Percentiles rank a stretch among this genome's conserved stretches.
These are phyloP conservation scores for Callocephalon fimbriatum DNA, from an alignment of 2,113 vertebrate species.

Conservation along the genomic window DNA sequence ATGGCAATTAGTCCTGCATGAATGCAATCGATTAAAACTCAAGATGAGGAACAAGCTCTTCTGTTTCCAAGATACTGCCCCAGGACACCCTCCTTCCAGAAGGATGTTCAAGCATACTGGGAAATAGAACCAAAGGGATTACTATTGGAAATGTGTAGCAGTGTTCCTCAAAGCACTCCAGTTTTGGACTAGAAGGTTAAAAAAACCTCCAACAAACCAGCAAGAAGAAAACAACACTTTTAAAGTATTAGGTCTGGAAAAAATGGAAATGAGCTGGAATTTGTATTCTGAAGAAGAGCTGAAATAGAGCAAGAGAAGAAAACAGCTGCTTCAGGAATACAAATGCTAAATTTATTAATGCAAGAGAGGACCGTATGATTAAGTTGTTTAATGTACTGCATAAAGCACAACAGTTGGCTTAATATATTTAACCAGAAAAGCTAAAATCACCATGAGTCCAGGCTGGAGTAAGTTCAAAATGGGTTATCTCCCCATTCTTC, in stretches of 20 bases:
- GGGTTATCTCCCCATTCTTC: not conserved
- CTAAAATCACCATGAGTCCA: not conserved
- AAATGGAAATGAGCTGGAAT: slow-evolving; percentile 64
- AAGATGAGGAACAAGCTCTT: not conserved
- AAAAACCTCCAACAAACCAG: not conserved
- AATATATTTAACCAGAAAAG: slow-evolving; percentile 29
- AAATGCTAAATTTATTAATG: slow-evolving; percentile 60
- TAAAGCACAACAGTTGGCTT: slow-evolving; percentile 19
- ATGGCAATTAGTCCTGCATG: not conserved
- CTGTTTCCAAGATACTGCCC: not conserved
- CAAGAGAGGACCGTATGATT: slow-evolving; percentile 41
- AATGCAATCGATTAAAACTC: not conserved
- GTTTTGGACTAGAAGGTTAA: not conserved
- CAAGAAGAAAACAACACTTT: not conserved
- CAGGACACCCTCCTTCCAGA: not conserved
- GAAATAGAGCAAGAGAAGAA: slow-evolving; percentile 35
- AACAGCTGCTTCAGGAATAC: slow-evolving; percentile 42
- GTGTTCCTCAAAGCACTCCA: not conserved
- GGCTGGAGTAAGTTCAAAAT: not conserved
- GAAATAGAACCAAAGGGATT: not conserved
- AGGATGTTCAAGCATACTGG: not conserved
- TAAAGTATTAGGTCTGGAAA: slow-evolving; percentile 12
- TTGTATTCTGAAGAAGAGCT: slow-evolving; percentile 46
- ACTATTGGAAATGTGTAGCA: not conserved
- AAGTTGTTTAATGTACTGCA: slow-evolving; percentile 61